These are phyloP conservation scores for Megaleporinus macrocephalus DNA, from an alignment of 2,113 vertebrate genomes.

Conservation along the genomic window DNA sequence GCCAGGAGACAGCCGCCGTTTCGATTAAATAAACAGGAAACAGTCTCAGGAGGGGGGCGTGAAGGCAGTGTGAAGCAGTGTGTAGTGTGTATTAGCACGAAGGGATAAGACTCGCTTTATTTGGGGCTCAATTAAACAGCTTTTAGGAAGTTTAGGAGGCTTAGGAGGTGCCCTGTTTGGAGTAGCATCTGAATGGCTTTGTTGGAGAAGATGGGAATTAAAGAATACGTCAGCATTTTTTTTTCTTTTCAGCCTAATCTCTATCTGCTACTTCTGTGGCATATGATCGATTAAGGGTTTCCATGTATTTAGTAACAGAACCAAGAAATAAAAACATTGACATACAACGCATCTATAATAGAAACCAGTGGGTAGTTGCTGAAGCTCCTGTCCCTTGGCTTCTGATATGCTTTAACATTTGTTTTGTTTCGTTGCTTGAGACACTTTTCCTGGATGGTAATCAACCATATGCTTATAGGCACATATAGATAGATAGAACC, in stretches of 20 bases:
- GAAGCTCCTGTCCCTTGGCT: no score
- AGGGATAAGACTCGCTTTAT: slow-evolving; percentile 67
- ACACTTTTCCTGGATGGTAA: no score
- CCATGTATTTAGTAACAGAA: neutral
- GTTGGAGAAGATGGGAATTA: slow-evolving; percentile 41
- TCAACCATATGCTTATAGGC: no score
- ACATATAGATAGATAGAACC: no score
- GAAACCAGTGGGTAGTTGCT: no score
- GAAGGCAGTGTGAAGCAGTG: neutral
- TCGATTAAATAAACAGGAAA: slow-evolving; percentile 66
- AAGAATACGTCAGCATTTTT: slow-evolving; percentile 5
- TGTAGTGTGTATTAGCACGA: slow-evolving; percentile 19
- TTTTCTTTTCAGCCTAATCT: slow-evolving; percentile 57
- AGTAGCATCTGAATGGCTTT: slow-evolving; percentile 43
- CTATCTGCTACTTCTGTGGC: neutral
- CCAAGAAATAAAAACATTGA: no score
- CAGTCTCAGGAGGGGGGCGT: slow-evolving; percentile 49
- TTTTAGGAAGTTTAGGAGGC: slow-evolving; percentile 57
- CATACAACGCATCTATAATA: no score
- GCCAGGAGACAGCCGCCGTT: slow-evolving; percentile 53
- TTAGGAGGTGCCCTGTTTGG: slow-evolving; percentile 43
- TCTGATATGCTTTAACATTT: no score
- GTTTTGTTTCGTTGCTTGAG: no score
- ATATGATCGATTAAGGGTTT: neutral
- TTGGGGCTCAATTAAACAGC: slow-evolving; percentile 67